Evolutionary conservation across 2,113 vertebrate genomes (phyloP).

Genomic region (Talpa occidentalis): DNA sequence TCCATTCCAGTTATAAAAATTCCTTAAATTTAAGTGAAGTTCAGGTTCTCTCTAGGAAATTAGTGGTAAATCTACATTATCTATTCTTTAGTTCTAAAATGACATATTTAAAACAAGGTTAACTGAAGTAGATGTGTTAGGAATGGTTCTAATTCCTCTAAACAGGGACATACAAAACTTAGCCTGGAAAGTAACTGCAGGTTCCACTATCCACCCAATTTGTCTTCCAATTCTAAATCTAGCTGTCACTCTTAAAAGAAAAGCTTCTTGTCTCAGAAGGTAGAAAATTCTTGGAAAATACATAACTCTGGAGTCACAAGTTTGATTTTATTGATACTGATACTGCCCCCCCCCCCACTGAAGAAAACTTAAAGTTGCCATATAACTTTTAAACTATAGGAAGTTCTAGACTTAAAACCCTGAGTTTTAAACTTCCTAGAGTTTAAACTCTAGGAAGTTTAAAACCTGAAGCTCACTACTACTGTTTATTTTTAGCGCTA

Average conservation of each 20-base stretch:
- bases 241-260: conserved; percentile 27
- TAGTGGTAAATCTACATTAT: neutral
- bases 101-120: neutral
- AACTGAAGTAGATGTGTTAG: neutral
- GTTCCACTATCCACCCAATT: neutral
- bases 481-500: conserved; percentile 40
- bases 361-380: conserved; percentile 4
- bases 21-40: neutral
- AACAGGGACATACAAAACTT: neutral
- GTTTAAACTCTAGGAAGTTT: neutral
- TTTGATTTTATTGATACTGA: neutral
- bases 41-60: neutral
- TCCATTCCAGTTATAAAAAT: neutral
- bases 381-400: neutral
- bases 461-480: conserved; percentile 44
- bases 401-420: too few species aligned
- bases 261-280: conserved; percentile 21
- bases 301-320: neutral
- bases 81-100: neutral
- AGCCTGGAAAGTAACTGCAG: neutral
- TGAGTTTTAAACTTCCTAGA: neutral
- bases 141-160: neutral
- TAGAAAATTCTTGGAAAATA: conserved; percentile 46
- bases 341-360: neutral
- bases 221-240: neutral